Conservation (phyloP, 2,888 invertebrate genomes). For the Cephus pygmeus region DNA sequence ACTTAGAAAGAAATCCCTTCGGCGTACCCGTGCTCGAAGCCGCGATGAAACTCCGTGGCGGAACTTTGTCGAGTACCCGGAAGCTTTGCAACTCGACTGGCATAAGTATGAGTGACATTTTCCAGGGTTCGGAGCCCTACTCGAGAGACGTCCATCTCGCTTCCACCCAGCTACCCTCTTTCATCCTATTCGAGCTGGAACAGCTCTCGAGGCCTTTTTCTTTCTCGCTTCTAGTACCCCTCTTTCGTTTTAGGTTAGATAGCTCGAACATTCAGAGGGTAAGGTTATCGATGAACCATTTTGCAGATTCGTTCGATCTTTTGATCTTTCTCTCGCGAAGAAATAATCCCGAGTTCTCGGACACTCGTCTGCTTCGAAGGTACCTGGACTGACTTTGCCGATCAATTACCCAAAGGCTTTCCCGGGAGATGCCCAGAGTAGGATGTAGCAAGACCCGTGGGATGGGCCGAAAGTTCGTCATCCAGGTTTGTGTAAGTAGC, state of each 20-base stretch:
- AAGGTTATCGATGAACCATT: conserved; percentile 4
- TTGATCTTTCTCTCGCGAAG: neutral
- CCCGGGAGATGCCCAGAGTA: neutral
- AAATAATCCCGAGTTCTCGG: neutral
- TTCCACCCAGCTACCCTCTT: neutral
- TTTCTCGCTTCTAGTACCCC: conserved; percentile 15
- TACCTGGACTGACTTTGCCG: neutral
- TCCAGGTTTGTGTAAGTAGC: neutral
- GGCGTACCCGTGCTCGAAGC: neutral
- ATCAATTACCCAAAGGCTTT: neutral
- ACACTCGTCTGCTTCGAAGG: neutral
- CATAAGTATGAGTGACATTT: neutral
- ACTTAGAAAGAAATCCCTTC: neutral
- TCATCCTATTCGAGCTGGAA: neutral
- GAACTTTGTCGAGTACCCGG: neutral
- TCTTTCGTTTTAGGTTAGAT: conserved; percentile 18
- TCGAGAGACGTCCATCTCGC: neutral
- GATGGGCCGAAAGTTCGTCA: neutral
- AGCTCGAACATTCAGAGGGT: neutral
- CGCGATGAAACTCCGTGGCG: neutral
- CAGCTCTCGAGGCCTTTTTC: neutral
- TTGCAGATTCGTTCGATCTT: conserved; percentile 5
- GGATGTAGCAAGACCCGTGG: neutral
- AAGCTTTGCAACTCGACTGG: neutral
- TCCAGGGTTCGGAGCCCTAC: neutral